Conservation (phyloP, 2,113 vertebrate genomes). For the Oryzias javanicus region DNA sequence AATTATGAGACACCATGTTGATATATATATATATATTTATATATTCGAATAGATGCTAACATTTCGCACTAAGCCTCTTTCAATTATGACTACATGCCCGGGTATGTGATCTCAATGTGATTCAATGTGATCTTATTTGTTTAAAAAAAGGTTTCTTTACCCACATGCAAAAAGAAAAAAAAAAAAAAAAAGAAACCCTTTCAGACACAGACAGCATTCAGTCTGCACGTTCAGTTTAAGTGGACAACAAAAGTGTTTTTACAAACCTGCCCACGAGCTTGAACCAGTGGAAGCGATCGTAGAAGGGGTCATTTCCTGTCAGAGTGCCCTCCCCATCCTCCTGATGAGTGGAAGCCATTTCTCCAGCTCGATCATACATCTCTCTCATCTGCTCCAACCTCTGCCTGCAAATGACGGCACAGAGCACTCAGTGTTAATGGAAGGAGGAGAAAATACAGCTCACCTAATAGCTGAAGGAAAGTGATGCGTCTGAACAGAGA, state of each 20-base stretch:
- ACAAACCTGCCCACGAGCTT: constrained; percentile 96
- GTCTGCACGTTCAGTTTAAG: neutral
- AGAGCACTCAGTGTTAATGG: constrained; percentile 19
- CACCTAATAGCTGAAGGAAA: neutral
- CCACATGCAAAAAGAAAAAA: neutral
- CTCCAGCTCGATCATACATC: constrained; percentile 97
- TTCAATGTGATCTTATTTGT: too few relatives aligned
- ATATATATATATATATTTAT: too few relatives aligned
- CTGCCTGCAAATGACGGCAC: constrained; percentile 74
- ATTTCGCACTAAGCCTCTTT: too few relatives aligned
- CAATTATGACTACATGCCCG: too few relatives aligned
- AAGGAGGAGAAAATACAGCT: neutral
- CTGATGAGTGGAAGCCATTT: constrained; percentile 84
- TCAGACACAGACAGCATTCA: neutral
- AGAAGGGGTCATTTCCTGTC: constrained; percentile 95
- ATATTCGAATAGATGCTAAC: too few relatives aligned
- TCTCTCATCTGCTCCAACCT: constrained; percentile 95
- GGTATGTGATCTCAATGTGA: too few relatives aligned
- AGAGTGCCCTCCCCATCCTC: constrained; percentile 84
- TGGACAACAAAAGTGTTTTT: neutral
- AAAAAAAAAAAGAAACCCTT: neutral
- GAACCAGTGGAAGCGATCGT: constrained; percentile 99
- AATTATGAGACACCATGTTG: too few relatives aligned
- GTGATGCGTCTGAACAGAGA: neutral
- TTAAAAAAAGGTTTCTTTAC: neutral